These are phyloP conservation scores for Ranitomeya variabilis DNA, from an alignment of 2,113 vertebrate genomes.

Conservation along the genomic window DNA sequence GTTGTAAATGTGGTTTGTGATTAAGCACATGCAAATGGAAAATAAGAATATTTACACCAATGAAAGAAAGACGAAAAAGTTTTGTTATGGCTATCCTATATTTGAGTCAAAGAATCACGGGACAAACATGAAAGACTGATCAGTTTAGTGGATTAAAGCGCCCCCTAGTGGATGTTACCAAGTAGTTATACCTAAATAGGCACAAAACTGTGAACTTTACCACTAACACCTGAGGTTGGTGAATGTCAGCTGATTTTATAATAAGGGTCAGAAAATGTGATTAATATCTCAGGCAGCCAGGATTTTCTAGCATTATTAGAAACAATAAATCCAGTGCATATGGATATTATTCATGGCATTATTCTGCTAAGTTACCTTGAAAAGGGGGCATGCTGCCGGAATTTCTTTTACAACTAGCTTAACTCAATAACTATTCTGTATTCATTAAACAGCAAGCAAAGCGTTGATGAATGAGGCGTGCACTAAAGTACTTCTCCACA, in stretches of 20 bases:
- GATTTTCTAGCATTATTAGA: neutral
- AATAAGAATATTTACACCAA: neutral
- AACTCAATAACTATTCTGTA: too few relatives aligned
- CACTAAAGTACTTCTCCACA: too few relatives aligned
- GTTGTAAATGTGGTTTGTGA: neutral
- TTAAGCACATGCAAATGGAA: neutral
- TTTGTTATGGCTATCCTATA: neutral
- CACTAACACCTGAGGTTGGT: neutral
- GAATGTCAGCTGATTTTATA: neutral
- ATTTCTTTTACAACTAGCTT: too few relatives aligned
- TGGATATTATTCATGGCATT: too few relatives aligned
- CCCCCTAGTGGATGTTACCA: slow-evolving; percentile 12
- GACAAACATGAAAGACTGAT: neutral
- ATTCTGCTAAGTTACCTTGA: too few relatives aligned
- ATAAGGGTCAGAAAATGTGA: neutral
- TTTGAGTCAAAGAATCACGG: neutral
- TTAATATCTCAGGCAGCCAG: neutral
- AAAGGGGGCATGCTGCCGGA: too few relatives aligned
- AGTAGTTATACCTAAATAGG: neutral
- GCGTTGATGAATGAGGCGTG: too few relatives aligned
- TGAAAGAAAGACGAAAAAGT: neutral
- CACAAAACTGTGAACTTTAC: neutral
- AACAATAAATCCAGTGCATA: neutral
- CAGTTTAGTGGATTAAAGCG: neutral
- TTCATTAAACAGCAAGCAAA: too few relatives aligned